Evolutionary conservation across 2,797 vertebrate genomes (phyloP).

Genomic region (Ibycter americanus): DNA sequence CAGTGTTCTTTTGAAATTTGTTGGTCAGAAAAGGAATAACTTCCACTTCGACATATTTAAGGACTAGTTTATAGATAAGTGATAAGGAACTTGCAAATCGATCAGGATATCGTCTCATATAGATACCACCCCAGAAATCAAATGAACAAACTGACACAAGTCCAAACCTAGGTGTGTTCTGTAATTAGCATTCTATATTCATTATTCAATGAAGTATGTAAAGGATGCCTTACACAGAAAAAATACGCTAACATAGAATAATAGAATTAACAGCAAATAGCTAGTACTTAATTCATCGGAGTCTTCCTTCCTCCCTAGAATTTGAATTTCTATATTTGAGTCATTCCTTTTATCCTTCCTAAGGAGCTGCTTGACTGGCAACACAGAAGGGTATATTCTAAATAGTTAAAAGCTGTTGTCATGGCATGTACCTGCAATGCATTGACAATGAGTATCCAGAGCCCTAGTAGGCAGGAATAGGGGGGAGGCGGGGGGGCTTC

Average conservation of each 20-base stretch:
- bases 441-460: background rate
- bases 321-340: background rate
- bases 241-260: background rate
- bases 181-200: background rate
- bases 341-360: background rate
- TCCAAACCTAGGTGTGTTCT: background rate
- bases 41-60: background rate
- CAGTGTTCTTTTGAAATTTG: background rate
- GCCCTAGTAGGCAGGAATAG: background rate
- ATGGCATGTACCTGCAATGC: background rate
- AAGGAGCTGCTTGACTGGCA: background rate
- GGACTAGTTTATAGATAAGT: background rate
- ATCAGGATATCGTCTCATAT: background rate
- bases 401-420: background rate
- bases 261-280: background rate
- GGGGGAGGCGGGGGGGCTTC: background rate
- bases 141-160: background rate
- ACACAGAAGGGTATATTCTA: background rate
- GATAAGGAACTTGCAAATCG: background rate
- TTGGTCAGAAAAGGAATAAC: background rate
- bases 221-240: background rate
- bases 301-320: background rate
- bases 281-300: background rate
- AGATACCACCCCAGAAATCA: background rate
- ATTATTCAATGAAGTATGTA: background rate